Evolutionary conservation across 2,797 vertebrate genomes (phyloP), one percentile per base, ranked within the genome.

Genomic region (Arnoldichthys spilopterus): DNA sequence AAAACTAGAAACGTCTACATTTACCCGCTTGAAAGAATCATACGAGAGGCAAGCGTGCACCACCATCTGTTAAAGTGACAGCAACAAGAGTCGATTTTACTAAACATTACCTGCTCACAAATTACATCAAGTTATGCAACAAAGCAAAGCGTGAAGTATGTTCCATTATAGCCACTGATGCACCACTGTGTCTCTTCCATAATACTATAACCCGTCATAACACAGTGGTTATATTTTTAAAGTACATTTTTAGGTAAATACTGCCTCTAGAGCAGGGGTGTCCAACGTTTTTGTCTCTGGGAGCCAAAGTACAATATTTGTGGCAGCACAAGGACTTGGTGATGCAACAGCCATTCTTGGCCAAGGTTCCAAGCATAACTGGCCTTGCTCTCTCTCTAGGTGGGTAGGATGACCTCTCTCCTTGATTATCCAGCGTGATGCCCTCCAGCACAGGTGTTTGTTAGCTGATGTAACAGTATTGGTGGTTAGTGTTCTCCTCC

Each of bases 1-100:
- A 93, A 92, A 92, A 93, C 90, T 90, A 87, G 90, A 87, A 87
- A 90, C 91, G 92, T 85, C 88, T 79, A 92, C 90, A 91, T 90
- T 89, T 91, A 85, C 73, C 86, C 90, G 90, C 90, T 81, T 84
- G 85, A 90, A 89, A 90, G 87, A 89, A 78, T 89, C 0, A 69
- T 85, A 91, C 87, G 81, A 90, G 79, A 79, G 67, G 72, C 88
- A 85, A 82, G 85, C 84, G 82, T 85, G 84, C 80, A 69, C 73
- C 83, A 77, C 88, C 89, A 88, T 91, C 90, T 91, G 90, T 78
- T 83, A 72, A 47, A 79, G 83, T 85, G 83, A 80, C 77, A 75
- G 79, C 56, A 40, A 83, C 71, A 77, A 81, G 74, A 70, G 47
- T 45, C 13, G 66, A 76, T 80, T 83, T 83, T 6, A 86, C 81